Conservation (phyloP, 2,888 invertebrate species). For the Lasioglossum marginatum region DNA sequence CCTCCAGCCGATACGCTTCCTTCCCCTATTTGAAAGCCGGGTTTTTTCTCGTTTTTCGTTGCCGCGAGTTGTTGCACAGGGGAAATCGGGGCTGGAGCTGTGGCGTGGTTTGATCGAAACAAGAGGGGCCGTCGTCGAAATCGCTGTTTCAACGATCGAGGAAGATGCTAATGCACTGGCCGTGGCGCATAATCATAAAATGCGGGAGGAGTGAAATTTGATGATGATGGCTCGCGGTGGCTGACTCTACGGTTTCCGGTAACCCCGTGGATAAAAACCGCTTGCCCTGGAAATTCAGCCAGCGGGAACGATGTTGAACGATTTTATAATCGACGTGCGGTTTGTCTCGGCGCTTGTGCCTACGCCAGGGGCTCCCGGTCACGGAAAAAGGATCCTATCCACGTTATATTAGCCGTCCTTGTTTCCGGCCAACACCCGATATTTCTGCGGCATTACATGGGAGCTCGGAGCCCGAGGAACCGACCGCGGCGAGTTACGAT, state of each 20-base stretch:
- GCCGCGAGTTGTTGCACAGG: neutral
- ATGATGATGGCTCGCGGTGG: slow-evolving; percentile 66
- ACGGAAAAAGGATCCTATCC: slow-evolving; percentile 56
- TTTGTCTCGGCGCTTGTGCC: slow-evolving; percentile 64
- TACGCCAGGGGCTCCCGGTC: slow-evolving; percentile 59
- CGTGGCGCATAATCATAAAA: slow-evolving; percentile 64
- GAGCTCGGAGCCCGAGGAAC: slow-evolving; percentile 65
- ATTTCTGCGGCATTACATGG: slow-evolving; percentile 67
- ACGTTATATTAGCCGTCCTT: slow-evolving; percentile 58
- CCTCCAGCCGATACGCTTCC: slow-evolving; percentile 77
- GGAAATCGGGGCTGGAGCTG: neutral
- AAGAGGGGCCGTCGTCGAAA: slow-evolving; percentile 18
- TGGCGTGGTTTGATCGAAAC: slow-evolving; percentile 45
- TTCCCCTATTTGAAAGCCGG: slow-evolving; percentile 70
- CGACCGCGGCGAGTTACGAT: slow-evolving; percentile 69
- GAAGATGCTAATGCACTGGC: slow-evolving; percentile 62
- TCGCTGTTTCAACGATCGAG: slow-evolving; percentile 53
- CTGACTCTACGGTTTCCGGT: slow-evolving; percentile 64
- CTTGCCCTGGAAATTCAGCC: slow-evolving; percentile 54
- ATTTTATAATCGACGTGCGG: slow-evolving; percentile 72
- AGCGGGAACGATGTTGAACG: slow-evolving; percentile 61
- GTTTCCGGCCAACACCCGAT: slow-evolving; percentile 66
- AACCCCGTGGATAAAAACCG: slow-evolving; percentile 53
- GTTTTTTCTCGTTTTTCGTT: slow-evolving; percentile 28
- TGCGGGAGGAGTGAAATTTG: slow-evolving; percentile 64